Evolutionary conservation across 2,797 vertebrate genomes (phyloP).

Genomic region (Thunnus albacares): DNA sequence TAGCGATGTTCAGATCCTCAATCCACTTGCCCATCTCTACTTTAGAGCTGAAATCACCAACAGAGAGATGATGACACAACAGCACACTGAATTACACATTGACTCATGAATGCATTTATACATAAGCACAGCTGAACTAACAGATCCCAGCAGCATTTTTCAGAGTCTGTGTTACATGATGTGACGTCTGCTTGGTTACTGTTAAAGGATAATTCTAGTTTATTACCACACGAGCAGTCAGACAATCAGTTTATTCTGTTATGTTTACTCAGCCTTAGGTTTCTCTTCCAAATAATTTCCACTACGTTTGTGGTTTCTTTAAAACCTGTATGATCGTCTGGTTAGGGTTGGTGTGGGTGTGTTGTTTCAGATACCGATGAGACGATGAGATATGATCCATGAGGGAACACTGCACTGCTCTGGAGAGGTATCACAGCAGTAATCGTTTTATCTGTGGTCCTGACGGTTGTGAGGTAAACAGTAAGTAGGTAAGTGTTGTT

Average conservation of each 20-base stretch:
- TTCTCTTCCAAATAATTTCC: not conserved
- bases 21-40: conserved; percentile 97
- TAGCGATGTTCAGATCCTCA: conserved; percentile 93
- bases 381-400: too few relatives aligned
- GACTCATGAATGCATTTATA: not conserved
- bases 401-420: too few relatives aligned
- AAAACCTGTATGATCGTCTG: not conserved
- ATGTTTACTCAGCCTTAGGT: too few relatives aligned
- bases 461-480: too few relatives aligned
- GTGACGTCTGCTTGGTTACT: not conserved
- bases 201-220: not conserved
- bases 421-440: too few relatives aligned
- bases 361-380: not conserved
- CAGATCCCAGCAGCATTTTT: not conserved
- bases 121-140: not conserved
- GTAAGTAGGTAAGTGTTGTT: too few relatives aligned
- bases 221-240: not conserved
- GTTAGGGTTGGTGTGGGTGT: not conserved
- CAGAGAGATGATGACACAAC: not conserved
- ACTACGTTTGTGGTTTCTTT: not conserved
- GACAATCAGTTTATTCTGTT: too few relatives aligned
- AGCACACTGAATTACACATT: not conserved
- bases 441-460: too few relatives aligned
- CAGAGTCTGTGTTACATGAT: too few relatives aligned
- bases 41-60: conserved; percentile 86